Evolutionary conservation across 1,140 invertebrate species (phyloP).

Genomic region (Venturia canescens): DNA sequence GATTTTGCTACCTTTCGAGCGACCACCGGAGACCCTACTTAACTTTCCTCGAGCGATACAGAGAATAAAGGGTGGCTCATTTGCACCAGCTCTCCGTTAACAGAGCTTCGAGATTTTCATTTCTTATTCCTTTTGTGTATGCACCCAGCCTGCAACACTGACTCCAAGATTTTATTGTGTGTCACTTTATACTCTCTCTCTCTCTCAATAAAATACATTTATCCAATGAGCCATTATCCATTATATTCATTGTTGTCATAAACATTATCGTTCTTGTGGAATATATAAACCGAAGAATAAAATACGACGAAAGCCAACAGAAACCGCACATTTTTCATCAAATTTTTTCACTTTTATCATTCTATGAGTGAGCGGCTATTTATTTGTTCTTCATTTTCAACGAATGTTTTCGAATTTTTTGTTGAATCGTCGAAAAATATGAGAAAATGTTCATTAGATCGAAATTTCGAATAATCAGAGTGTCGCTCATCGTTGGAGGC

Average conservation of each 20-base stretch:
- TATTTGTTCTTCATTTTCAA: too few relatives aligned
- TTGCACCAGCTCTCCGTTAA: conserved; percentile 9
- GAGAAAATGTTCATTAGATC: too few relatives aligned
- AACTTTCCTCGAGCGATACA: conserved; percentile 27
- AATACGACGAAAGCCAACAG: too few relatives aligned
- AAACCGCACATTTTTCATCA: too few relatives aligned
- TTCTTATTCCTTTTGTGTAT: not conserved
- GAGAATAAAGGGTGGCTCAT: conserved; percentile 24
- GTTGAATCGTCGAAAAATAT: too few relatives aligned
- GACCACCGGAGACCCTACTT: conserved; percentile 8
- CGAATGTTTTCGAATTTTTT: too few relatives aligned
- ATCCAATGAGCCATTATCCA: conserved; percentile 1
- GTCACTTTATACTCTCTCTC: not conserved
- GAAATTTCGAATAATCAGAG: too few relatives aligned
- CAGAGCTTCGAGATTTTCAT: not conserved
- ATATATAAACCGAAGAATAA: too few relatives aligned
- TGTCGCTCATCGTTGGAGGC: too few relatives aligned
- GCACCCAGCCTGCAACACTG: not conserved
- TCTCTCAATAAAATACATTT: not conserved
- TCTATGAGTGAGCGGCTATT: too few relatives aligned
- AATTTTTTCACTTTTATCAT: too few relatives aligned
- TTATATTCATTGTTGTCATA: conserved; percentile 12
- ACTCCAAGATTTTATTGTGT: not conserved
- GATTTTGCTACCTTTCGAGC: conserved; percentile 24
- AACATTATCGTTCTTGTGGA: not conserved